These are phyloP conservation scores for Prietella phreatophila DNA, from an alignment of 2,113 vertebrate genomes.

Conservation along the genomic window DNA sequence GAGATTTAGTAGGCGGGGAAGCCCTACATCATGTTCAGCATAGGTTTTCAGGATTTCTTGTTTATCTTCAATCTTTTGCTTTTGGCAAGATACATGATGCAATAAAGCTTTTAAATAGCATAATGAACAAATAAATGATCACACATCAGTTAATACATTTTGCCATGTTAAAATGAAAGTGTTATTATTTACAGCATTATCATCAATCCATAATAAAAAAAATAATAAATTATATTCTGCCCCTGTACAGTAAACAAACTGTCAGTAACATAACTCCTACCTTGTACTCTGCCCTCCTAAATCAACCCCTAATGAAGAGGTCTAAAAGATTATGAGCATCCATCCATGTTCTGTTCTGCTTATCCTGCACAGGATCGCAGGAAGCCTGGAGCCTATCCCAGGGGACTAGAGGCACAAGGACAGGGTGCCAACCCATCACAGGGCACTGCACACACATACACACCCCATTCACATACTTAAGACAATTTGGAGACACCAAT, in stretches of 20 bases:
- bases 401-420: too few relatives aligned
- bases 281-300: background rate
- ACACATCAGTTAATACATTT: background rate
- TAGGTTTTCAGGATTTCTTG: background rate
- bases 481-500: too few relatives aligned
- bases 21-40: background rate
- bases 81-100: background rate
- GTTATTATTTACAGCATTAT: background rate
- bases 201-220: background rate
- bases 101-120: background rate
- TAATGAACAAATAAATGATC: background rate
- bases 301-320: background rate
- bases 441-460: too few relatives aligned
- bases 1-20: background rate
- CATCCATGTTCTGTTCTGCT: too few relatives aligned
- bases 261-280: background rate
- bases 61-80: background rate
- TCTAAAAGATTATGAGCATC: background rate
- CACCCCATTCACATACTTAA: too few relatives aligned
- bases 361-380: too few relatives aligned
- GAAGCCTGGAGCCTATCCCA: too few relatives aligned
- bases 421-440: too few relatives aligned
- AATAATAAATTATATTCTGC: background rate
- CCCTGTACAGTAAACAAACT: background rate
- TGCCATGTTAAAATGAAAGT: background rate